phyloP scores from a whole-genome alignment of 1,140 invertebrate species.

The Scaptodrosophila lebanonensis region DNA sequence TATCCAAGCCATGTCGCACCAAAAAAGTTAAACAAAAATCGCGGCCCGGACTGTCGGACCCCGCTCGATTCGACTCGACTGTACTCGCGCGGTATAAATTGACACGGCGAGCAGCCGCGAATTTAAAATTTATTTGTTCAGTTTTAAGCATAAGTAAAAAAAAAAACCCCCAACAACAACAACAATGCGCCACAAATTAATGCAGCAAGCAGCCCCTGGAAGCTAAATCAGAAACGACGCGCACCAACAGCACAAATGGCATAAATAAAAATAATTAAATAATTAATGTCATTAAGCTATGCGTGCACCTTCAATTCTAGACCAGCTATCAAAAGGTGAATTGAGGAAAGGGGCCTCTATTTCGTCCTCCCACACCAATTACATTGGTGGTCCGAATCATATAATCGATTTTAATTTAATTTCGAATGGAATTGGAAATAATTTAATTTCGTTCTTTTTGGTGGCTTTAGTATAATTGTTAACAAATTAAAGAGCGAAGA shows the following conservation, averaged over 20 bases:
- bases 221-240: conserved; percentile 9
- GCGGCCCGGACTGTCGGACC: too few species aligned
- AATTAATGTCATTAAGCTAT: conserved; percentile 69
- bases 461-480: too few species aligned
- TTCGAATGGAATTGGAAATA: too few species aligned
- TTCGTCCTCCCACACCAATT: too few species aligned
- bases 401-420: too few species aligned
- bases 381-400: too few species aligned
- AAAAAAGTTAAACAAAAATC: neutral
- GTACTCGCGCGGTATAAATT: conserved; percentile 27
- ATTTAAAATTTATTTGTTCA: conserved; percentile 29
- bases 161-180: neutral
- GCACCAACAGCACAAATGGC: conserved; percentile 30
- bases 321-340: conserved; percentile 13
- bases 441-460: too few species aligned
- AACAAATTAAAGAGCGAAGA: too few species aligned
- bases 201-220: conserved; percentile 8
- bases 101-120: conserved; percentile 21
- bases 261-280: conserved; percentile 75
- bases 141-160: conserved; percentile 35
- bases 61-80: conserved; percentile 28
- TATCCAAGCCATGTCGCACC: conserved; percentile 36
- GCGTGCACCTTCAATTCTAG: conserved; percentile 37
- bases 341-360: neutral
- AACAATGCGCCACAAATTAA: conserved; percentile 2